These are phyloP conservation scores for Carpatolechia fugitivella DNA, from an alignment of 2,888 invertebrate genomes.

Conservation along the genomic window DNA sequence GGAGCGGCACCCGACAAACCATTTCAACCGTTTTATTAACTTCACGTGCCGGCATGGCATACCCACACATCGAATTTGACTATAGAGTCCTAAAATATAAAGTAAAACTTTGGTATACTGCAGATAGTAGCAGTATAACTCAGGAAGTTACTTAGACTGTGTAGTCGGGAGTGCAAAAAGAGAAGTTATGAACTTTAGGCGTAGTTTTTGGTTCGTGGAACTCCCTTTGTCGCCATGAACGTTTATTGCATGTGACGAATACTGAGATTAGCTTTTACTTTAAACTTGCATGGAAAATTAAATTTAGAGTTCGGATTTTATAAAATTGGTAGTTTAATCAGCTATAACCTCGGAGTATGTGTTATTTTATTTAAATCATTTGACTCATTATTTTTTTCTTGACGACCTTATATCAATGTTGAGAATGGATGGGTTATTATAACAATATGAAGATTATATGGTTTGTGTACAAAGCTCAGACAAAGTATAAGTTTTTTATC, in stretches of 20 bases:
- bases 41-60: constrained; percentile 13
- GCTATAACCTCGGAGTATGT: too few relatives aligned
- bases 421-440: too few relatives aligned
- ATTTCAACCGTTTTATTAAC: constrained; percentile 33
- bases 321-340: too few relatives aligned
- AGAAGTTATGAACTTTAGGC: neutral
- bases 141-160: neutral
- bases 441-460: too few relatives aligned
- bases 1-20: constrained; percentile 24
- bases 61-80: constrained; percentile 1
- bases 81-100: neutral
- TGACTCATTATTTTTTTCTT: too few relatives aligned
- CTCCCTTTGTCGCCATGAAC: neutral
- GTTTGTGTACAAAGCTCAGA: too few relatives aligned
- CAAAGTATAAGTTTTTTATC: too few relatives aligned
- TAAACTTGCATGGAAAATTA: neutral
- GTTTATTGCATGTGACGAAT: neutral
- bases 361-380: too few relatives aligned
- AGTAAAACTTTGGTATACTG: neutral
- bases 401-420: too few relatives aligned
- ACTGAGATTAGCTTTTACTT: neutral
- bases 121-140: neutral
- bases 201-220: neutral
- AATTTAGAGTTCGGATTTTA: neutral
- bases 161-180: neutral